Evolutionary conservation across 2,113 vertebrate genomes (phyloP), one percentile per base, ranked within the genome.

Genomic region (Festucalex cinctus): DNA sequence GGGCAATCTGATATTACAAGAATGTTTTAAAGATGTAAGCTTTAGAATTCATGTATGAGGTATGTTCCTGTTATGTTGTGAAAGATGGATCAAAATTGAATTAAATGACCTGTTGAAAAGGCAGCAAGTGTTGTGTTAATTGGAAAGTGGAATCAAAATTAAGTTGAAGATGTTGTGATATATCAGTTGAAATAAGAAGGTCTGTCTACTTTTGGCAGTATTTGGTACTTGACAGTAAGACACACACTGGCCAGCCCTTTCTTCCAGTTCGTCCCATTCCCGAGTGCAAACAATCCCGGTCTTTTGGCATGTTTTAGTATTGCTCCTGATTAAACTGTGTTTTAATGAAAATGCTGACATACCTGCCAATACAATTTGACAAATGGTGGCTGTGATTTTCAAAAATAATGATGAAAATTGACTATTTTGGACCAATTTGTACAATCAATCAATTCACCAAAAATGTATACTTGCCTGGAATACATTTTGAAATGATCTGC

Each of bases 1-100:
- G 84, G 89, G 75, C 86, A 87, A 86, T 82, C 81, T 88, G 77
- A 87, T 84, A 74, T 87, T 75, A 85, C 70, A 90, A 91, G 89
- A 91, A 90, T 89, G 88, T 90, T 91, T 84, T 63, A 73, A 83
- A 85, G 75, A 86, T 80, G 84, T 78, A 83, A 87, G 77, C 75
- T 75, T 73, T 73, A 71, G 74, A 83, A 74, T 86, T 79, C 63
- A 67, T 83, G 80, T 88, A 51, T 83, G 81, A 88, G 75, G 75
- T 83, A 76, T 79, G 85, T 86, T 74, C 83, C 73, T 81, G 81
- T 85, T 85, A 75, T 77, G 81, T 84, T 80, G 71, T 74, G 71
- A 69, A 80, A 81, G 73, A 74, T 74, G 70, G 69, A 54, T 79
- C 67, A 73, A 41, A 68, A 79, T 70, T 63, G 28, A 65, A 73